Conservation (phyloP, 2,113 vertebrate species). For the Trogon melanurus region DNA sequence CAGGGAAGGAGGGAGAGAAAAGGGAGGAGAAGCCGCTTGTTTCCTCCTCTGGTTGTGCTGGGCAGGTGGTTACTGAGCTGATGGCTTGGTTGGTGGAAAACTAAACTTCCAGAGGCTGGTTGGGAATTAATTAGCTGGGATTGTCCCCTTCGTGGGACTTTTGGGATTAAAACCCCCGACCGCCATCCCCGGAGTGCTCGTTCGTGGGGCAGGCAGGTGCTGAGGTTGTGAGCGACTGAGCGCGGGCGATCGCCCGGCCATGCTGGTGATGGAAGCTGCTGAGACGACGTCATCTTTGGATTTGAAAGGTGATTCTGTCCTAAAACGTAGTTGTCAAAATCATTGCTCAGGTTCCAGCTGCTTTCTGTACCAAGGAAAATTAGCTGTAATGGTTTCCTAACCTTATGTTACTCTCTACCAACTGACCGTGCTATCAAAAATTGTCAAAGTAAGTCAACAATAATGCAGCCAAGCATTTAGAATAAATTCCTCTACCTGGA, state of each 20-base stretch:
- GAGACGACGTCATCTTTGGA: accelerated
- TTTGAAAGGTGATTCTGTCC: not conserved
- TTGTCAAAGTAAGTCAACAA: not conserved
- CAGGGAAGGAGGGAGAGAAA: not conserved
- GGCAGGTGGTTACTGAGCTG: not conserved
- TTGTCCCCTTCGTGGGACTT: not conserved
- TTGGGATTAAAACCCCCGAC: not conserved
- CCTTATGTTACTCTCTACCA: not conserved
- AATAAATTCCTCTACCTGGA: not conserved
- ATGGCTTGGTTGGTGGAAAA: not conserved
- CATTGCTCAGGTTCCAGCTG: not conserved
- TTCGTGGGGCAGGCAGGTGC: not conserved
- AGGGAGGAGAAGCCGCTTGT: not conserved
- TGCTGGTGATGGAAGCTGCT: not conserved
- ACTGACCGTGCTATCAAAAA: not conserved
- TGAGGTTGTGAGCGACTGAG: not conserved
- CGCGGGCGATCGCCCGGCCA: accelerated
- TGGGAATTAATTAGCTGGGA: not conserved
- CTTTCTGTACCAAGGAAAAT: not conserved
- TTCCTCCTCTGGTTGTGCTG: not conserved
- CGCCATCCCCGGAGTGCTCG: not conserved
- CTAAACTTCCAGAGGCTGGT: not conserved
- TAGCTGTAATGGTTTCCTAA: not conserved
- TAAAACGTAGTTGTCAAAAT: not conserved
- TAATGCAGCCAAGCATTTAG: not conserved